These are phyloP conservation scores for Drosophila parabipectinata DNA, from an alignment of 1,140 invertebrate genomes.

Conservation along the genomic window DNA sequence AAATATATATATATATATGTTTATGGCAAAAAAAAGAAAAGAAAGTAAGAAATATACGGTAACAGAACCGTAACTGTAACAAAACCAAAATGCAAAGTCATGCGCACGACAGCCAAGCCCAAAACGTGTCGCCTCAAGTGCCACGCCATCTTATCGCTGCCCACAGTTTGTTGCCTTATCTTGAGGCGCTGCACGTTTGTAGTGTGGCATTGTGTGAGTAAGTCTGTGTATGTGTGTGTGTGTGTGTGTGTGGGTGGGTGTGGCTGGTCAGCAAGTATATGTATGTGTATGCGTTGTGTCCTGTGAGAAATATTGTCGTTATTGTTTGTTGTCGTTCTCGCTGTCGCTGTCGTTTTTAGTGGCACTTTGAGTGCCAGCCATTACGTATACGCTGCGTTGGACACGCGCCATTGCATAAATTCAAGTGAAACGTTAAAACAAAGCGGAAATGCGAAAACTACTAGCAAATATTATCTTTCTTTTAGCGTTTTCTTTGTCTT, in stretches of 20 bases:
- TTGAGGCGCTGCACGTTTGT: slow-evolving; percentile 65
- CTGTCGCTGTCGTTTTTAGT: slow-evolving; percentile 61
- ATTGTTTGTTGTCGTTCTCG: slow-evolving; percentile 65
- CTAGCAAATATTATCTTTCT: slow-evolving; percentile 74
- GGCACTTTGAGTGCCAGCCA: slow-evolving; percentile 72
- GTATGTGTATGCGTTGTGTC: slow-evolving; percentile 43
- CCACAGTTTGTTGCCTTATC: slow-evolving; percentile 79
- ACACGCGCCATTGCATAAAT: slow-evolving; percentile 81
- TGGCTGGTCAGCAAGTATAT: slow-evolving; percentile 51
- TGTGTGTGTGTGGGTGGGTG: slow-evolving; percentile 49
- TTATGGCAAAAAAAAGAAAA: neutral
- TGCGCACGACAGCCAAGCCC: slow-evolving; percentile 71
- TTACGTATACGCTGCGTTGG: slow-evolving; percentile 80
- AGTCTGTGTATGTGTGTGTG: slow-evolving; percentile 23
- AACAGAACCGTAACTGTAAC: slow-evolving; percentile 20
- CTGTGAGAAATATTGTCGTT: slow-evolving; percentile 75
- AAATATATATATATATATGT: neutral
- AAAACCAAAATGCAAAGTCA: slow-evolving; percentile 68
- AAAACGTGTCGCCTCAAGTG: slow-evolving; percentile 78
- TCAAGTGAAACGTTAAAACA: slow-evolving; percentile 81
- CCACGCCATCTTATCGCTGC: slow-evolving; percentile 75
- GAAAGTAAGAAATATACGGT: slow-evolving; percentile 1
- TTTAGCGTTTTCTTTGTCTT: slow-evolving; percentile 53
- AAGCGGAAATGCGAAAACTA: slow-evolving; percentile 77
- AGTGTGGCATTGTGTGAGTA: slow-evolving; percentile 13